A percentile compares a stretch with the other conserved stretches of the same genome.
These are phyloP conservation scores for Erythrolamprus reginae DNA, from an alignment of 2,113 vertebrate genomes.

Conservation along the genomic window DNA sequence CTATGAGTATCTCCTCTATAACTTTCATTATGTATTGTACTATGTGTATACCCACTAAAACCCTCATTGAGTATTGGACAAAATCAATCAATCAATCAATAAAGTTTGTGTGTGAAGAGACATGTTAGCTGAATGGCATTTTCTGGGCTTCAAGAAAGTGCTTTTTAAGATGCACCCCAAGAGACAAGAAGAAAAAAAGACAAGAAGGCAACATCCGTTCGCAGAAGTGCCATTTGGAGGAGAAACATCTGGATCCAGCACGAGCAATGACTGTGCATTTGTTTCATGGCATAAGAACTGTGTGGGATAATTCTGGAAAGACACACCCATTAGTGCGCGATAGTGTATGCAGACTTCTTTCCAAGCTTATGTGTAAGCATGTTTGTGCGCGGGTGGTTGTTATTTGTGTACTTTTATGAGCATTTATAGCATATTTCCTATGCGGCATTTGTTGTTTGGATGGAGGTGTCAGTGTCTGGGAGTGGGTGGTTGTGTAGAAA, in stretches of 20 bases:
- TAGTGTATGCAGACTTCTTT: background rate
- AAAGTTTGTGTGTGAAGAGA: background rate
- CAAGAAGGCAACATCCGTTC: background rate
- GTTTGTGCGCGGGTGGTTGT: background rate
- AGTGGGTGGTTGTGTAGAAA: conserved; percentile 3
- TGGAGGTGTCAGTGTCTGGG: background rate
- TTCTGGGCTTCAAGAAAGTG: background rate
- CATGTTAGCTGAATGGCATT: background rate
- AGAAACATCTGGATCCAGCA: background rate
- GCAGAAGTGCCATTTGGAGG: background rate
- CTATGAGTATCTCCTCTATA: no score
- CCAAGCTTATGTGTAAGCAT: background rate
- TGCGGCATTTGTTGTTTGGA: background rate
- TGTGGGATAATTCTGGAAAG: background rate
- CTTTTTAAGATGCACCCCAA: background rate
- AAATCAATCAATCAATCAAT: no score
- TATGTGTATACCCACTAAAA: no score
- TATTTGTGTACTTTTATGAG: background rate
- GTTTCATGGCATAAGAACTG: background rate
- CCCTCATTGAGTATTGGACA: no score
- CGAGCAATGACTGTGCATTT: background rate
- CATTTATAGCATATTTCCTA: conserved; percentile 4
- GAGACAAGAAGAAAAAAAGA: background rate
- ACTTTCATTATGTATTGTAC: no score
- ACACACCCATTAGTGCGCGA: background rate